Base-by-base conservation (phyloP, 1,140 invertebrate genomes). In the Papilio helenus region DNA sequence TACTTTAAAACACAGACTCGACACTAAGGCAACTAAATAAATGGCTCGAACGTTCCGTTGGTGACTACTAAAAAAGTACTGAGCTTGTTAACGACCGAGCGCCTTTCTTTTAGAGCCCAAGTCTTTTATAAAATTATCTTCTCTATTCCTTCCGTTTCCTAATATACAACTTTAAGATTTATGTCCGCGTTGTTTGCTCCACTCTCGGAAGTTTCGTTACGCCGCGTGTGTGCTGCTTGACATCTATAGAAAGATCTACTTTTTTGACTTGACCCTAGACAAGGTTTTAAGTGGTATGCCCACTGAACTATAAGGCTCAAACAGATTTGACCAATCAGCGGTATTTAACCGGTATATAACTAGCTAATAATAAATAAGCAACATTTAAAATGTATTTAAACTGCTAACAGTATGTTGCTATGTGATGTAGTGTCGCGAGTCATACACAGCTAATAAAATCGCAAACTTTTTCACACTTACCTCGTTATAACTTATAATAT, bases 161-260 rank as follows among this genome's bases (percentile, higher is more conserved):
- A n/a, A n/a, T n/a, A n/a, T 46, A 92, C 88, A 82, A 86, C 84
- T 85, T 85, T 83, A 85, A 85, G 86, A 88, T 90, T 91, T 90
- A 87, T 89, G 83, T 83, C 78, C 79, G 58, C 39, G 82, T 81
- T 88, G 81, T 89, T 89, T 89, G 80, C 83, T 87, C 83, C 88
- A 74, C 79, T 83, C 85, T 85, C 79, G 23, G 10, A 44, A 1
- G 29, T 29, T 12, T 46, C 14, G 14, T 14, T n/a, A n/a, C n/a
- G 49, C 18, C 3, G 49, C 18, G 18, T 51, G 49, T 16, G 18
- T 51, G 16, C 49, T 51, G n/a, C 7, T 55, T 55, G 51, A 55
- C 51, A 55, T 7, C n/a, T 55, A 55, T 8, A 8, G n/a, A 55
- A 55, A n/a, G 8, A n/a, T 55, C 18, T 8, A 18, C 18, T n/a